Evolutionary conservation across 2,888 invertebrate species (phyloP).

Genomic region (Poecilus cupreus): DNA sequence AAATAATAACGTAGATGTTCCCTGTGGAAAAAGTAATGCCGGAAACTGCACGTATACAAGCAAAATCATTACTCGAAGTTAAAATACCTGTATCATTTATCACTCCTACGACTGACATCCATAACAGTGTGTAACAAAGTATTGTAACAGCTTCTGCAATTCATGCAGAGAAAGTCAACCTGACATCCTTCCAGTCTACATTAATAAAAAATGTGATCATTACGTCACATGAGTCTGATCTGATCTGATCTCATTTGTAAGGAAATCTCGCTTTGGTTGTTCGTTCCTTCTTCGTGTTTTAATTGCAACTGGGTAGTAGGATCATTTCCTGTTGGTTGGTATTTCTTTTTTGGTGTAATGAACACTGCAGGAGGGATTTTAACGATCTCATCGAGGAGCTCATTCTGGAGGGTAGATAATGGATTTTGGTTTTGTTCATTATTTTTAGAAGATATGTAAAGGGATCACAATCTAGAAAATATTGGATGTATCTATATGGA

Average conservation of each 20-base stretch:
- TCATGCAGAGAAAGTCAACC: constrained; percentile 11
- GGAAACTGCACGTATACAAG: neutral
- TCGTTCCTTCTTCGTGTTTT: neutral
- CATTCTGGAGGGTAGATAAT: too few relatives aligned
- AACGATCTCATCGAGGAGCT: too few relatives aligned
- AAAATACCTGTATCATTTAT: neutral
- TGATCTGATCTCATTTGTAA: neutral
- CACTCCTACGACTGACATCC: neutral
- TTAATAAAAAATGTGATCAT: neutral
- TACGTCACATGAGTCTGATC: neutral
- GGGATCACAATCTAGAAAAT: too few relatives aligned
- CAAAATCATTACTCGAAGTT: neutral
- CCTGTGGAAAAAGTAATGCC: neutral
- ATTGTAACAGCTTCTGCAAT: constrained; percentile 17
- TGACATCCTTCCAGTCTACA: neutral
- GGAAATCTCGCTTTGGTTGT: neutral
- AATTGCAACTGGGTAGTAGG: neutral
- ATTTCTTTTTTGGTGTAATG: neutral
- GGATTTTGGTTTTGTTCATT: too few relatives aligned
- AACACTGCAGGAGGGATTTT: neutral
- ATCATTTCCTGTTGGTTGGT: neutral
- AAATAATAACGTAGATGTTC: too few relatives aligned
- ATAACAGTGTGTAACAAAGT: neutral
- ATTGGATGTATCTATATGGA: too few relatives aligned
- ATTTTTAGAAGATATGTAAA: too few relatives aligned